Conservation (phyloP, 2,113 vertebrate species). For the Sceloporus tristichus region DNA sequence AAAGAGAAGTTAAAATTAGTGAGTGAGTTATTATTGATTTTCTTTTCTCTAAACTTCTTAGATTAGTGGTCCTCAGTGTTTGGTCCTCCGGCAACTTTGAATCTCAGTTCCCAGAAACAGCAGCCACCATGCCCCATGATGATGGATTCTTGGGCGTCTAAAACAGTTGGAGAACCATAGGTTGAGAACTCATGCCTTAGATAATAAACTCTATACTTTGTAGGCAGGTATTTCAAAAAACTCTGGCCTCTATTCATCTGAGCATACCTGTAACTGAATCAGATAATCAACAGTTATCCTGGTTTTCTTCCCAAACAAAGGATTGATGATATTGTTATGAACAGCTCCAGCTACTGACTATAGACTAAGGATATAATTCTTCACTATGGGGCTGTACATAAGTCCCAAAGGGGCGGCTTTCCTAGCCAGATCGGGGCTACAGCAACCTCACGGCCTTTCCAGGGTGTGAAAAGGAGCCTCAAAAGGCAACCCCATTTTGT, state of each 20-base stretch:
- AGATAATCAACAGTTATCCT: neutral
- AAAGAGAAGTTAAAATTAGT: neutral
- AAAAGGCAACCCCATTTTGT: too few species aligned
- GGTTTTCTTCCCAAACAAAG: neutral
- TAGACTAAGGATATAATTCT: too few species aligned
- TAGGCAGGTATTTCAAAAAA: slow-evolving; percentile 12
- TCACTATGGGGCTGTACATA: too few species aligned
- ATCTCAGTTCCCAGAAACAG: neutral
- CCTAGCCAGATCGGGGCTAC: too few species aligned
- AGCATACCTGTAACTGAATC: neutral
- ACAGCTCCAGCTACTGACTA: neutral
- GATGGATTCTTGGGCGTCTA: neutral
- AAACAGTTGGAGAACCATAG: too few species aligned
- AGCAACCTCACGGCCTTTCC: too few species aligned
- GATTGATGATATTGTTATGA: neutral
- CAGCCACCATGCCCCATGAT: neutral
- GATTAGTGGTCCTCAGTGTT: neutral
- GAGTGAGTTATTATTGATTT: neutral
- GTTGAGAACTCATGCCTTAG: neutral
- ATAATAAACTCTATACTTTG: neutral
- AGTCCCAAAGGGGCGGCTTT: too few species aligned
- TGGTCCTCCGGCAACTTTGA: neutral
- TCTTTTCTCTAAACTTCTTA: slow-evolving; percentile 36
- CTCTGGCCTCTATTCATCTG: neutral
- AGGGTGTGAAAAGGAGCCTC: too few species aligned